Evolutionary conservation across 1,140 invertebrate species (phyloP), one percentile per base, ranked within the genome.

Genomic region (Drosophila ogumai): DNA sequence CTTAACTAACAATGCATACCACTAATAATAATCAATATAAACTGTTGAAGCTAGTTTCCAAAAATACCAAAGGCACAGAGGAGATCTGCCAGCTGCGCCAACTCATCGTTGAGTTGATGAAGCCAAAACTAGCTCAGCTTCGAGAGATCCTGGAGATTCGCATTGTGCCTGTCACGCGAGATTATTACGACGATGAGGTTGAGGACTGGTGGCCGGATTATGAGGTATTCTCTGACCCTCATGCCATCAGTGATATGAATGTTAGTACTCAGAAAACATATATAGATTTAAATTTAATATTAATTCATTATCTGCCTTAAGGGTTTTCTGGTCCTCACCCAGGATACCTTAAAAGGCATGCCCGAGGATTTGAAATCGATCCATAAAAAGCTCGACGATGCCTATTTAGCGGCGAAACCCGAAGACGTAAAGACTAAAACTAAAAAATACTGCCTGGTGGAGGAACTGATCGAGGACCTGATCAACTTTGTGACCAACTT

Each of bases 151-250:
- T 67, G 0, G 15, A 8, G 5, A 67, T 55, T 3, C 66, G 54
- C 17, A 67, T 81, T 32, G 46, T 73, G 1, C 38, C 73, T 1
- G 25, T 55, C 15, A 52, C 40, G 7, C 32, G 12, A 8, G 57
- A 73, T 44, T 72, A 75, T 13, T 40, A 22, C n/a, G 56, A 61
- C 0, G 52, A 46, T 3, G 49, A 28, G 3, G 8, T 3, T 10
- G 52, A 22, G 0, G 73, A 81, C 31, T 81, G 79, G 79, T 81
- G 79, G 79, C 79, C 79, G 7, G 79, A 81, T 9, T 81, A 81
- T 31, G 19, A 54, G 4, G 6, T 81, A 9, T 61, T 32, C 15
- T 67, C 73, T 4, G 22, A 73, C 0, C 15, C 15, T 0, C 61
- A 77, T 22, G 68, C 74, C 28, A 64, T 81, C 31, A 77, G 73